Base-by-base conservation (phyloP, 2,113 vertebrate species). In the Hippocampus mohnikei region DNA sequence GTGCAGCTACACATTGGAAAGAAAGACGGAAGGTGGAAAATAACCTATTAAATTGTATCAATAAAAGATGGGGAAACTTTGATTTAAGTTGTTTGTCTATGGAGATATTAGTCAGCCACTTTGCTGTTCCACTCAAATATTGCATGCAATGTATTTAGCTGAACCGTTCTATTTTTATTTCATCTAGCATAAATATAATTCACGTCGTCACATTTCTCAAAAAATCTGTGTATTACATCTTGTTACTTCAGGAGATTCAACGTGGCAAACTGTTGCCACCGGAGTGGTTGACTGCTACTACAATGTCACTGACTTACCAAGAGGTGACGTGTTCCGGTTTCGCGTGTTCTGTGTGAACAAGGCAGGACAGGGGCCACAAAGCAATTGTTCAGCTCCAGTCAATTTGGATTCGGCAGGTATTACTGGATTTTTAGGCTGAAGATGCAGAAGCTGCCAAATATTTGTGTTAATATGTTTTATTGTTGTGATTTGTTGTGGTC, bases 321-420 rank as follows among this genome's bases (percentile, higher is more conserved):
- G 78, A 0, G 85, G 91, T 0, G 82, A 90, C 40, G 2, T 81
- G 0, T 82, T 94, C 64, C 92, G 86, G 78, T 98, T 98, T 85
- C 92, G 95, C 0, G 95, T 98, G 67, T 92, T 92, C 78, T 98
- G 97, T 59, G 88, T 90, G 75, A 98, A 97, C 84, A 97, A 95
- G 65, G 96, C 97, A 0, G 97, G 97, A 37, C 95, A 96, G 74
- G 94, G 97, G 0, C 95, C 95, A 1, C 93, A 95, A 86, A 98
- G 96, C 85, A 93, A 71, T 74, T 81, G 75, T 40, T 98, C 95
- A 0, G 91, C 82, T 79, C 92, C 87, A n/a, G 91, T 98, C 81
- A 74, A 87, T 68, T 65, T 98, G 33, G 90, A 93, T 53, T 69
- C 71, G 0, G 70, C 82, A 91, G 95, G 95, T 97, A 81, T 3